Evolutionary conservation across 2,888 invertebrate genomes (phyloP), one percentile per base, ranked within the genome.

Genomic region (Sinotaia quadrata): DNA sequence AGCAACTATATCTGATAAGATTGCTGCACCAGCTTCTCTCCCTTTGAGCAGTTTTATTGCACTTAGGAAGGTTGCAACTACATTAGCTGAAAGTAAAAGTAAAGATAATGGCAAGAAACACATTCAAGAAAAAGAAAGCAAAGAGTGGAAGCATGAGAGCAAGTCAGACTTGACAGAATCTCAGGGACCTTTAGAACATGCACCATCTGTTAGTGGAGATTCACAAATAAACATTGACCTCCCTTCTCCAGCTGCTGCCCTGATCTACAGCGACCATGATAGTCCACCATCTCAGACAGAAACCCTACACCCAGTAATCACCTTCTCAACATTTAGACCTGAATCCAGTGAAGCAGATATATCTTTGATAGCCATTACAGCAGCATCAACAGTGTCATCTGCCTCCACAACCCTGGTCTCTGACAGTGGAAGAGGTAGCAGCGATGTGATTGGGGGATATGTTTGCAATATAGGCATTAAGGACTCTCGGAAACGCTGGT

Each of bases 241-340:
- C n/a, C 76, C 74, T 12, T 80, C 78, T 37, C 77, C 79, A 1
- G 80, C 79, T 31, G 81, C 81, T 41, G 78, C 79, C 8, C 74
- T 78, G 37, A 70, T 82, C 29, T 76, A 73, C 65, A 73, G 71
- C 34, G 76, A 74, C n/a, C 68, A 62, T 12, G 73, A 74, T 18
- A 76, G 76, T 36, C 76, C 76, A 8, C 69, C 76, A 3, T 70
- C 71, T 4, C 71, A 74, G 34, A 34, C 62, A 21, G 68, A 66
- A 27, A 51, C 58, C 31, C 51, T 49, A 2, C 56, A 59, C 2
- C 27, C 71, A 4, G 59, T 58, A n/a, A 21, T 74, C 37, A 76
- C 74, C 18, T 76, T 76, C 61, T 74, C 76, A 15, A 76, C 76
- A 7, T 76, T 76, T 61, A 33, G 76, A 37, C 76, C 76, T 21